Evolutionary conservation across 2,797 vertebrate genomes (phyloP).

Genomic region (Coracias cyanogaster): DNA sequence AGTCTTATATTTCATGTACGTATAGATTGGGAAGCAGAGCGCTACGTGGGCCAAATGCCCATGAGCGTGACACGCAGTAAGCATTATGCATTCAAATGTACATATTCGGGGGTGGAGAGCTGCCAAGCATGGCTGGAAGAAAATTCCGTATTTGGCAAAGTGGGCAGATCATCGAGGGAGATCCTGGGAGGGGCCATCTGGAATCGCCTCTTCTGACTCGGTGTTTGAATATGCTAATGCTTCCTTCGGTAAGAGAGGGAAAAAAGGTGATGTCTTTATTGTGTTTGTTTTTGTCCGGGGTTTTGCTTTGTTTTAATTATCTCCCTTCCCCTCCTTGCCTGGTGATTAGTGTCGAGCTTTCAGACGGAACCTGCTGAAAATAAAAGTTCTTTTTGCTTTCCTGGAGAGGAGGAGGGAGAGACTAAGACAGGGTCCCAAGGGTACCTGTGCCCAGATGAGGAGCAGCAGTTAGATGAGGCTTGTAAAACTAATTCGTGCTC

Average conservation of each 20-base stretch:
- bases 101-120: slow-evolving; percentile 42
- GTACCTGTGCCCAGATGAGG: neutral
- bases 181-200: slow-evolving; percentile 36
- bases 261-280: neutral
- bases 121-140: slow-evolving; percentile 70
- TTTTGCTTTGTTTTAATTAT: neutral
- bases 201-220: slow-evolving; percentile 32
- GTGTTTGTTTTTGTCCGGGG: neutral
- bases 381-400: neutral
- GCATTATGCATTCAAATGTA: slow-evolving; percentile 32
- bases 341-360: neutral
- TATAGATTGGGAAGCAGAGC: slow-evolving; percentile 37
- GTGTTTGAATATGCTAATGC: neutral
- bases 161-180: slow-evolving; percentile 14
- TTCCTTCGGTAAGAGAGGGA: neutral
- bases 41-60: slow-evolving; percentile 25
- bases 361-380: neutral
- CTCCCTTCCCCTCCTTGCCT: neutral
- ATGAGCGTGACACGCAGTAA: slow-evolving; percentile 61
- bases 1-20: slow-evolving; percentile 48
- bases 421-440: neutral
- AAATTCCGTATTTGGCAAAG: slow-evolving; percentile 31
- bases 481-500: neutral
- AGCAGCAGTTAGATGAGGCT: neutral
- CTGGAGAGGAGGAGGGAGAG: neutral